phyloP scores from a whole-genome alignment of 2,888 invertebrate species.

The Chirona hameri region DNA sequence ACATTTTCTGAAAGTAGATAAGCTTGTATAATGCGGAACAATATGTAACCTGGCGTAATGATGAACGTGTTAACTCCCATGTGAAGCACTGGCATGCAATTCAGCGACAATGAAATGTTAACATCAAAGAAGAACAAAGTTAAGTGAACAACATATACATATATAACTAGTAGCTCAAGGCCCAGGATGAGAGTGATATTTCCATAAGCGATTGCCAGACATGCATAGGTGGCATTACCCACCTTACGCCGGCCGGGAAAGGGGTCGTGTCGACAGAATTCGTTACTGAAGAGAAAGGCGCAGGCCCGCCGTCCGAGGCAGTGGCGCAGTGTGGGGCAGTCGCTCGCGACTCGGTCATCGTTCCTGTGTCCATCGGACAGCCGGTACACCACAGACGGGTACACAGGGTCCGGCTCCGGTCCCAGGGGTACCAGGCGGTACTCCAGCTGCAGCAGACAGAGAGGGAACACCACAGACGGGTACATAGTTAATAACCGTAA shows the following conservation, averaged over 20 bases:
- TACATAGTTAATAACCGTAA: neutral
- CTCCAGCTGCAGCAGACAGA: neutral
- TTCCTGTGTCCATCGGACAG: neutral
- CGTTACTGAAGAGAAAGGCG: conserved; percentile 28
- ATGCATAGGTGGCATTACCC: neutral
- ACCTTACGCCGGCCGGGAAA: conserved; percentile 1
- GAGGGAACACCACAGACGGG: neutral
- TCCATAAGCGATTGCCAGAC: neutral
- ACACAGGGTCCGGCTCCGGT: neutral
- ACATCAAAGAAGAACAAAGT: neutral
- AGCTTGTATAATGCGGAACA: no score
- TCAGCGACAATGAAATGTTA: neutral
- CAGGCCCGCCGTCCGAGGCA: neutral
- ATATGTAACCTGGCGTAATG: no score
- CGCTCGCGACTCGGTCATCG: neutral
- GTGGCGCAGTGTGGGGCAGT: neutral
- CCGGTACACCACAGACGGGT: neutral
- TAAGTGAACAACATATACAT: neutral
- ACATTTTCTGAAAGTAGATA: neutral
- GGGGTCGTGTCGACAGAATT: conserved; percentile 9
- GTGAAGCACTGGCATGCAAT: no score
- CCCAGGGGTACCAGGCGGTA: neutral
- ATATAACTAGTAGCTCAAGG: neutral
- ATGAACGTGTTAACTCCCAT: no score
- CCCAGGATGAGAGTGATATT: neutral